Percentiles rank a stretch among this genome's conserved stretches.
These are phyloP conservation scores for Allygus modestus DNA, from an alignment of 2,888 invertebrate genomes.

Conservation along the genomic window DNA sequence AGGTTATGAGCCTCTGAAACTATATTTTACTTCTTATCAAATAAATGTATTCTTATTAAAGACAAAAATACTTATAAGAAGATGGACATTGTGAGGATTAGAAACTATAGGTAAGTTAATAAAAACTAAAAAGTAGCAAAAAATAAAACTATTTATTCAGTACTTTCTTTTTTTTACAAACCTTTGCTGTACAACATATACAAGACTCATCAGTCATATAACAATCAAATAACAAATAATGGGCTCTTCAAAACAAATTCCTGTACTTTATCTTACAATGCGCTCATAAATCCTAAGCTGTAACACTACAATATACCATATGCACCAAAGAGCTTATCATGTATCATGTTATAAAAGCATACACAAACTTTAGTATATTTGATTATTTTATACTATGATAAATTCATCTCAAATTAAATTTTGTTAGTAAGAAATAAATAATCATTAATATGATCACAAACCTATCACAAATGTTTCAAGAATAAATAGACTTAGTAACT, in stretches of 20 bases:
- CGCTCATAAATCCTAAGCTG: conserved; percentile 68
- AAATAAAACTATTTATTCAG: conserved; percentile 24
- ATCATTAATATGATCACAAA: background rate
- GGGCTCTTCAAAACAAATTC: background rate
- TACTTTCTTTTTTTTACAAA: background rate
- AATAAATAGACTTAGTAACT: too few relatives aligned
- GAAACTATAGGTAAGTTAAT: background rate
- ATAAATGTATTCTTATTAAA: too few relatives aligned
- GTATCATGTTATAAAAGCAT: background rate
- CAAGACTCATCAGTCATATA: background rate
- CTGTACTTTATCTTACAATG: background rate
- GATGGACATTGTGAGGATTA: too few relatives aligned
- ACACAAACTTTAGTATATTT: background rate
- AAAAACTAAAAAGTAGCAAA: background rate
- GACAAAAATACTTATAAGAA: too few relatives aligned
- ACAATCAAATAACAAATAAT: background rate
- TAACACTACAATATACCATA: background rate
- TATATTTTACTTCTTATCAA: too few relatives aligned
- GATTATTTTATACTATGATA: background rate
- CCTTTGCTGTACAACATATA: conserved; percentile 16
- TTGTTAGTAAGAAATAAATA: background rate
- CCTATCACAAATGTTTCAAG: conserved; percentile 18
- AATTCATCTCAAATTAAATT: background rate
- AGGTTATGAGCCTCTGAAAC: too few relatives aligned
- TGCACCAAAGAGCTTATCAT: background rate